Evolutionary conservation across 1,140 invertebrate species (phyloP).

Genomic region (Drosophila jambulina): DNA sequence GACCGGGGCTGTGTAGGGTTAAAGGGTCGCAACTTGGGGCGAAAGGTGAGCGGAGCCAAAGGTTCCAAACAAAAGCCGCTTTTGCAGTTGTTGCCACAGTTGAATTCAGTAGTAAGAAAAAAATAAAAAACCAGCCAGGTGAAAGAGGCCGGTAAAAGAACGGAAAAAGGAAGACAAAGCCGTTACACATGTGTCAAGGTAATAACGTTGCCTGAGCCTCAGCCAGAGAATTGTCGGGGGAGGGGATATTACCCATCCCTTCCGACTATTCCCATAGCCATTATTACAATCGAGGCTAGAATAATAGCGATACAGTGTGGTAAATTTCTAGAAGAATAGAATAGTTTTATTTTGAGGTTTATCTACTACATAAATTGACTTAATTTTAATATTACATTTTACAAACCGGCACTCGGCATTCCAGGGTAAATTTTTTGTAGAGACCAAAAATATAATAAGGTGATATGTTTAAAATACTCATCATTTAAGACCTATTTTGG

Average conservation of each 20-base stretch:
- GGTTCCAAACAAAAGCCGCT: conserved; percentile 58
- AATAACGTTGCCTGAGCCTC: conserved; percentile 62
- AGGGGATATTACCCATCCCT: conserved; percentile 3
- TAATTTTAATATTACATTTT: not conserved
- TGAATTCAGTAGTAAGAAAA: conserved; percentile 52
- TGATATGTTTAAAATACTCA: not conserved
- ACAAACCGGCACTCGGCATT: not conserved
- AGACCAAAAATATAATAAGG: not conserved
- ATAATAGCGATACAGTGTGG: not conserved
- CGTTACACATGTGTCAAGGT: conserved; percentile 82
- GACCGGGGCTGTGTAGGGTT: conserved; percentile 2
- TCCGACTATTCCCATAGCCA: conserved; percentile 17
- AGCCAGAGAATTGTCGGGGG: conserved; percentile 27
- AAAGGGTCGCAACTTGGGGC: not conserved
- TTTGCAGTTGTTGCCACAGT: conserved; percentile 59
- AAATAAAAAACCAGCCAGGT: conserved; percentile 13
- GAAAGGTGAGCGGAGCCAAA: conserved; percentile 11
- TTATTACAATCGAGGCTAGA: not conserved
- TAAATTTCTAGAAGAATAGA: no score
- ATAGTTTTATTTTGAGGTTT: not conserved
- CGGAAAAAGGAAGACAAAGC: conserved; percentile 64
- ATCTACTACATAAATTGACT: not conserved
- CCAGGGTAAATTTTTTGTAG: not conserved
- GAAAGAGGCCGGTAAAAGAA: conserved; percentile 13
- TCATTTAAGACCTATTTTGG: conserved; percentile 1